A percentile compares a stretch with the other conserved stretches of the same genome.
These are phyloP conservation scores for Pipistrellus pipistrellus DNA, from an alignment of 2,797 vertebrate genomes.

Conservation along the genomic window DNA sequence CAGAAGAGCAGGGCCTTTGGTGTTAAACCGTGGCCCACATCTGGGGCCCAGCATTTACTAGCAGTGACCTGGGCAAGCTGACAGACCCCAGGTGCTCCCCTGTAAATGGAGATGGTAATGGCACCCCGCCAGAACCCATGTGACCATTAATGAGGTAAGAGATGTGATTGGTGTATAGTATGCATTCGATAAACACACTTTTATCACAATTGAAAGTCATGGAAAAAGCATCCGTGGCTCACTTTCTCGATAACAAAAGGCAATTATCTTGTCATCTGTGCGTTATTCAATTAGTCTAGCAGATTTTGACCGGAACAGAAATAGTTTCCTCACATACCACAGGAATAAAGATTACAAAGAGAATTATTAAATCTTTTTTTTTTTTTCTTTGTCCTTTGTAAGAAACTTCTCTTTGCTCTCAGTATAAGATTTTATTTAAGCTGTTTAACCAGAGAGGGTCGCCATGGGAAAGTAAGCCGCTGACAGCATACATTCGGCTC, in stretches of 20 bases:
- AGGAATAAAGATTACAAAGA: conserved; percentile 46
- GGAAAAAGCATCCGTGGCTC: conserved; percentile 14
- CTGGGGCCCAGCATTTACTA: background rate
- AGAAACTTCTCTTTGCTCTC: conserved; percentile 71
- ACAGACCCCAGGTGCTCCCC: background rate
- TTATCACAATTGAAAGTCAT: conserved; percentile 16
- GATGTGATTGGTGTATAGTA: background rate
- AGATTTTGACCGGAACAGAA: conserved; percentile 47
- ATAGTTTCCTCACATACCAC: background rate
- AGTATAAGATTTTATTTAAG: conserved; percentile 73
- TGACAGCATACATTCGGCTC: conserved; percentile 64
- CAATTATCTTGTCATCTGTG: background rate
- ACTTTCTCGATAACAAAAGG: conserved; percentile 44
- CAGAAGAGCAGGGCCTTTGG: background rate
- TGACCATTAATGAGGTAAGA: background rate
- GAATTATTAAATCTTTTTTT: conserved; percentile 37
- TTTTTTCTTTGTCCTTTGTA: background rate
- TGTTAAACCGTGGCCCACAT: background rate
- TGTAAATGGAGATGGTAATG: background rate
- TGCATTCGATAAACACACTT: background rate
- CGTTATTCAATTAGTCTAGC: conserved; percentile 43
- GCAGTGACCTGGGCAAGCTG: background rate
- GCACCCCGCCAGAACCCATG: background rate
- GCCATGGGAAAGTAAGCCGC: conserved; percentile 72
- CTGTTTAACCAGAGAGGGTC: conserved; percentile 46